These are phyloP conservation scores for Myotis lucifugus DNA, from an alignment of 2,113 vertebrate species.

Conservation along the genomic window DNA sequence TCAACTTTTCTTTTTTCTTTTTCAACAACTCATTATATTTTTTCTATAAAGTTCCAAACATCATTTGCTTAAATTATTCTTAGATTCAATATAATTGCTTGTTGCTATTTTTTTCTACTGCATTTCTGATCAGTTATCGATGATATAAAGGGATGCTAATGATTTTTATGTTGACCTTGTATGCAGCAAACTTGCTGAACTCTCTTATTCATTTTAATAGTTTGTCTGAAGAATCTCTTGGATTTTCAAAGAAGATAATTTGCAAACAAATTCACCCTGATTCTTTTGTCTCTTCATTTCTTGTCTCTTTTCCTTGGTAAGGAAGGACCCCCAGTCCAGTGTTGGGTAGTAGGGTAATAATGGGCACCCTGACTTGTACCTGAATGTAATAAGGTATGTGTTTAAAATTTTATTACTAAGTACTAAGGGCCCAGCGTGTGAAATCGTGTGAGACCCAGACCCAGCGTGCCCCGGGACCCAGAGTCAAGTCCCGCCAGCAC, in stretches of 20 bases:
- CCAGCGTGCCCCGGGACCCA: too few species aligned
- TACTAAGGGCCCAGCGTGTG: background rate
- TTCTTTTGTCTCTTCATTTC: background rate
- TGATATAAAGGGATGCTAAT: background rate
- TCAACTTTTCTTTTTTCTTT: slow-evolving; percentile 11
- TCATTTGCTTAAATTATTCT: background rate
- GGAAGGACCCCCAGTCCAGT: background rate
- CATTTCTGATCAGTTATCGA: background rate
- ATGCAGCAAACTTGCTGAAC: background rate
- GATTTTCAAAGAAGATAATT: background rate
- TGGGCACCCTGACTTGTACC: background rate
- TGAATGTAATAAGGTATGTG: background rate
- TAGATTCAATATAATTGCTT: background rate
- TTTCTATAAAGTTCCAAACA: background rate
- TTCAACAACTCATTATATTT: background rate
- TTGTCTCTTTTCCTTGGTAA: background rate
- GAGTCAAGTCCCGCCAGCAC: too few species aligned
- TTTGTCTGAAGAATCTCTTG: background rate
- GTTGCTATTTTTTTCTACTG: background rate
- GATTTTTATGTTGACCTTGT: background rate
- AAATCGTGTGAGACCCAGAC: too few species aligned
- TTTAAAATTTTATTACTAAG: background rate
- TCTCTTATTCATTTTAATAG: background rate
- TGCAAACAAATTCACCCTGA: background rate
- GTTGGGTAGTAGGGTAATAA: background rate